Evolutionary conservation across 1,140 invertebrate genomes (phyloP), one percentile per base, ranked within the genome.

Genomic region (Schmidtea mediterranea): DNA sequence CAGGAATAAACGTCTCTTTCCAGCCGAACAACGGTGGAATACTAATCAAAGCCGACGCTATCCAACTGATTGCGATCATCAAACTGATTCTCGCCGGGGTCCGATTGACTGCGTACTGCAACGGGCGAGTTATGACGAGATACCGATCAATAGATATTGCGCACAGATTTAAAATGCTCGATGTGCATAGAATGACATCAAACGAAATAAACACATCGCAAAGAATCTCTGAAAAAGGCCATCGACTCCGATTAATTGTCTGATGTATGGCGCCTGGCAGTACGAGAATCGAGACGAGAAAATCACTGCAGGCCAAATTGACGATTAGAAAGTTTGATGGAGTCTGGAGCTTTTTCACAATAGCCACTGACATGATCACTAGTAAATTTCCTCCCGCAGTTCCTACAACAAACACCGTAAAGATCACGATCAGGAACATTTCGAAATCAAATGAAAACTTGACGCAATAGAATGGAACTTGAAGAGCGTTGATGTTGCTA

Each of bases 321-420:
- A 76, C 71, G n/a, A 80, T 69, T 15, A 80, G 65, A 51, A 73
- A 73, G 59, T 79, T 80, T 46, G 75, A 76, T 16, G 70, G 68
- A 19, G 66, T 62, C 48, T 66, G 67, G 15, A 72, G 56, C 40
- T 65, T 59, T 46, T 62, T 60, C 3, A 71, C 69, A 13, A 71
- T 56, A 18, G 55, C 56, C 22, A 72, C 66, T 3, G 70, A 66
- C 6, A 69, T 59, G 53, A 69, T 69, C 32, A 71, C 70, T 32
- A 72, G 56, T 2, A 57, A 55, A 55, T 71, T 71, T 12, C 70
- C 70, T 46, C 62, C 48, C 39, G 62, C 51, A 6, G 60, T 69
- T 43, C 57, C 56, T 2, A 65, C 36, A 43, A 66, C 65, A 40
- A 70, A 51, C 15, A 58, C n/a, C 0, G 55, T 51, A 2, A 69